Percentiles rank a stretch among this genome's conserved stretches.
Conservation (phyloP, 2,888 invertebrate species). For the Eupithecia dodoneata region DNA sequence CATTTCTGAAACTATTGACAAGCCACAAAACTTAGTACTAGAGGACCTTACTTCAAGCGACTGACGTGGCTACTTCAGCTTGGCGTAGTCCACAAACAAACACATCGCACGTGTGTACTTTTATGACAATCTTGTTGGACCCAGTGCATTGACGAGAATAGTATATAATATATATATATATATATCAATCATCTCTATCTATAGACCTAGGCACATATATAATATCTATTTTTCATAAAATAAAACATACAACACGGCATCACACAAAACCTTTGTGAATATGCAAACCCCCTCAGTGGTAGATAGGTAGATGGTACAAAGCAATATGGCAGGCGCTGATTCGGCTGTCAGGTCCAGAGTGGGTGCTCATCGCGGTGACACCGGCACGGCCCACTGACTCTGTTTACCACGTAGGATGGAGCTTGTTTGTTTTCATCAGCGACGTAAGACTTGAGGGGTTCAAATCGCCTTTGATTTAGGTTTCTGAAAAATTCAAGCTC, state of each 20-base stretch:
- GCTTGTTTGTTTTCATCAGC: conserved; percentile 18
- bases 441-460: background rate
- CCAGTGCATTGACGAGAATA: background rate
- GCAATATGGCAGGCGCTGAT: conserved; percentile 27
- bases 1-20: background rate
- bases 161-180: background rate
- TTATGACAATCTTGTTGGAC: background rate
- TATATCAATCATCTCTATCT: background rate
- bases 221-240: background rate
- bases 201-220: background rate
- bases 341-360: conserved; percentile 23
- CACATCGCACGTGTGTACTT: background rate
- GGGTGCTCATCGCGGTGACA: conserved; percentile 23
- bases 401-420: conserved; percentile 6
- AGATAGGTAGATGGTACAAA: conserved; percentile 13
- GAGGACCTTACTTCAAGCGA: background rate
- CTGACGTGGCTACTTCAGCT: background rate
- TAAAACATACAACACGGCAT: background rate
- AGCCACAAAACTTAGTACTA: background rate
- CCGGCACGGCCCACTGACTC: conserved; percentile 17
- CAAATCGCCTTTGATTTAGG: background rate
- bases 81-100: background rate
- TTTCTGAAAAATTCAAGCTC: background rate
- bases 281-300: conserved; percentile 8
- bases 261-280: background rate